A percentile compares a stretch with the other conserved stretches of the same genome.
Evolutionary conservation across 2,797 vertebrate species (phyloP).

Genomic region (Cryptoprocta ferox): DNA sequence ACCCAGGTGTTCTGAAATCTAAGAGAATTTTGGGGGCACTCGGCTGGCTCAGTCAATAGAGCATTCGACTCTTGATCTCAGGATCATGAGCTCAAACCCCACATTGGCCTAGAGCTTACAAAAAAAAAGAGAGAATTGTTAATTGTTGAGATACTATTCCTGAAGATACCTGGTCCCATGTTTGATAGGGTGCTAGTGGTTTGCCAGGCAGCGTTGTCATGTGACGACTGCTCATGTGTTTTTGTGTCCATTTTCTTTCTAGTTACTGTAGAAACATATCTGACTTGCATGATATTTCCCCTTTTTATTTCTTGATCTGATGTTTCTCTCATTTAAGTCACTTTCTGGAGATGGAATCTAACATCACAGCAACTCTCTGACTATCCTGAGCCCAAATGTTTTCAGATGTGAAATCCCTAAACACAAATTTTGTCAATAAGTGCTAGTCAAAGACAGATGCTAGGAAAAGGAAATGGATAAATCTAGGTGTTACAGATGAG

Average conservation of each 20-base stretch:
- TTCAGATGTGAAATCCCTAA: not conserved
- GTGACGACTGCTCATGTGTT: not conserved
- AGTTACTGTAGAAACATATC: not conserved
- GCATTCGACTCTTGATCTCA: not conserved
- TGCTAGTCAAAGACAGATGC: constrained; percentile 48
- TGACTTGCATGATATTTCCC: not conserved
- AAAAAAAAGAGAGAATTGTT: not conserved
- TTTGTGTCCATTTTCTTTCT: not conserved
- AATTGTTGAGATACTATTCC: not conserved
- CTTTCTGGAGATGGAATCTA: not conserved
- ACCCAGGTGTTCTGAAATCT: too few species aligned
- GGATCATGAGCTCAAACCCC: not conserved
- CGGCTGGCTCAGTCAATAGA: not conserved
- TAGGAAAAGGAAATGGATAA: constrained; percentile 15
- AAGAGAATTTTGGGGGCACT: not conserved
- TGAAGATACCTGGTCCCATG: not conserved
- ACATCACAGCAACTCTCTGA: not conserved
- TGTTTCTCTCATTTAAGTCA: constrained; percentile 30
- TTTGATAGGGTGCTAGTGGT: not conserved
- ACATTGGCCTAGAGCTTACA: not conserved
- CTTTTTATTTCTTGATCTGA: constrained; percentile 17
- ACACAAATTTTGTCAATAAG: not conserved
- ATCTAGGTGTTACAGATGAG: constrained; percentile 29
- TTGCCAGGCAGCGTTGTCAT: not conserved
- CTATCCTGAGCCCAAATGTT: not conserved